A percentile compares a stretch with the other conserved stretches of the same genome.
phyloP scores from a whole-genome alignment of 2,113 vertebrate genomes.

The Neofelis nebulosa region DNA sequence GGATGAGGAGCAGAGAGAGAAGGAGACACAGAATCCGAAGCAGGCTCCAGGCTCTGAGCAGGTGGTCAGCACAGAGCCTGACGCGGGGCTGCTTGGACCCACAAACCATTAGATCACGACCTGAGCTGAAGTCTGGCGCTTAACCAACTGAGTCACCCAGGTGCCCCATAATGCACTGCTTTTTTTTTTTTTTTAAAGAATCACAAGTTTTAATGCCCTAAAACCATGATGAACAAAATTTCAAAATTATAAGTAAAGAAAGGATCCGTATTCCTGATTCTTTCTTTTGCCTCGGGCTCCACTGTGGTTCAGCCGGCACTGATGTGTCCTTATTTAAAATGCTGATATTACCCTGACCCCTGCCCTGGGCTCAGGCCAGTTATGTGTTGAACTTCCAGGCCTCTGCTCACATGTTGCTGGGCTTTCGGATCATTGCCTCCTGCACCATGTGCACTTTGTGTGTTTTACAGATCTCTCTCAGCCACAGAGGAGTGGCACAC shows the following conservation, averaged over 20 bases:
- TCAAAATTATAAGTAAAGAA: not conserved
- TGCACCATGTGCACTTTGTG: too few species aligned
- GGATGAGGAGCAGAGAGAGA: too few species aligned
- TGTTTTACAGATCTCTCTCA: not conserved
- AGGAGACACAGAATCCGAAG: too few species aligned
- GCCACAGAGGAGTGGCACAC: fast-evolving
- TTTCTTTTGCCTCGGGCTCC: not conserved
- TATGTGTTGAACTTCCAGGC: not conserved
- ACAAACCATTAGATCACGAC: too few species aligned
- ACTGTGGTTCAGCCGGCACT: not conserved
- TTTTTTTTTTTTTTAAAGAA: too few species aligned
- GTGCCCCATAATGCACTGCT: too few species aligned
- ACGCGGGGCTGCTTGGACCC: too few species aligned
- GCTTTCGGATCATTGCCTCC: not conserved
- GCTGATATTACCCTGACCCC: too few species aligned
- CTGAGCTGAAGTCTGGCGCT: too few species aligned
- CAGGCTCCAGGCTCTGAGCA: too few species aligned
- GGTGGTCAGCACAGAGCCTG: too few species aligned
- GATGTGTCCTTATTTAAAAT: not conserved
- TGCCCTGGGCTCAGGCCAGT: not conserved
- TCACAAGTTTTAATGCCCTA: not conserved
- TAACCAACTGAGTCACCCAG: too few species aligned
- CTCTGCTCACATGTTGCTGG: not conserved
- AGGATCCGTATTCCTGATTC: not conserved
- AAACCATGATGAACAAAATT: not conserved